phyloP scores from a whole-genome alignment of 2,888 invertebrate species.

The Actias luna region DNA sequence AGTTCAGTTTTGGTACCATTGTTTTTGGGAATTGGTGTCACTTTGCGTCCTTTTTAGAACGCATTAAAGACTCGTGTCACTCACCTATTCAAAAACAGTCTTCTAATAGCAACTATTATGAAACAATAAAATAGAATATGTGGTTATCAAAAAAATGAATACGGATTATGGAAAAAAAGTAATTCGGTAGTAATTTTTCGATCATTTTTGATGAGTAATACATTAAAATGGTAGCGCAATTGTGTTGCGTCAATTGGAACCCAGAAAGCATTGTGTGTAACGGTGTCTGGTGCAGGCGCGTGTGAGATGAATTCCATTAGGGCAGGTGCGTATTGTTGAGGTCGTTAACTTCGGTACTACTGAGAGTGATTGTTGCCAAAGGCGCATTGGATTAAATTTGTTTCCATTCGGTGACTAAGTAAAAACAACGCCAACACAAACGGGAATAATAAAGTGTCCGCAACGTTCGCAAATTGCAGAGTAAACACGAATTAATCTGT shows the following conservation, averaged over 20 bases:
- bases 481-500: constrained; percentile 1
- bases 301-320: constrained; percentile 74
- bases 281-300: constrained; percentile 49
- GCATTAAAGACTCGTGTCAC: too few relatives aligned
- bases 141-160: background rate
- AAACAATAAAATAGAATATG: too few relatives aligned
- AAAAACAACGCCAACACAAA: background rate
- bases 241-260: constrained; percentile 37
- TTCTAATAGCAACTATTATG: too few relatives aligned
- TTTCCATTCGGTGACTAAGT: background rate
- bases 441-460: background rate
- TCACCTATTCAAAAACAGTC: too few relatives aligned
- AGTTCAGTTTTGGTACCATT: too few relatives aligned
- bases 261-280: constrained; percentile 69
- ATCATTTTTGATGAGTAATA: constrained; percentile 7
- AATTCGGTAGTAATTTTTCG: background rate
- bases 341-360: constrained; percentile 45
- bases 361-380: constrained; percentile 3
- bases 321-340: constrained; percentile 42
- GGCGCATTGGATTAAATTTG: background rate
- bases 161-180: background rate
- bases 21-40: too few relatives aligned
- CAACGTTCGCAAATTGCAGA: background rate
- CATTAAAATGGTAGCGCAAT: constrained; percentile 8
- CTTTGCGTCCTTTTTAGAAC: too few relatives aligned